Evolutionary conservation across 2,888 invertebrate genomes (phyloP), one percentile per base, ranked within the genome.

Genomic region (Azorinus chamasolen): DNA sequence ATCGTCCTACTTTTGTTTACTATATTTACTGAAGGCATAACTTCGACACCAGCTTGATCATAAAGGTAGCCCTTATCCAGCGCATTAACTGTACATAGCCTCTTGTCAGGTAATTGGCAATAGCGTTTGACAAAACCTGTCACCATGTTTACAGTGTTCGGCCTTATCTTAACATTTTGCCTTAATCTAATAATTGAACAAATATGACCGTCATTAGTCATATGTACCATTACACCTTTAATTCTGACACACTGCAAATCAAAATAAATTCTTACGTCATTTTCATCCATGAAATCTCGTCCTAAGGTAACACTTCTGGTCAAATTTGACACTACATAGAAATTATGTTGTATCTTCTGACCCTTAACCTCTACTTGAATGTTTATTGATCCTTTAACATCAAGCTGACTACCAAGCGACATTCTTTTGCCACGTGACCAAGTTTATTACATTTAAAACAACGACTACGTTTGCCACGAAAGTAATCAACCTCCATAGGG

Each of bases 221-320:
- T 20, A 10, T 61, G 54, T 0, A 70, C 55, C 27, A 61, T 61
- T 1, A 20, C 20, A 1, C 53, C 32, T 2, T 54, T 62, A n/a
- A 62, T 53, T 39, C 62, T 54, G n/a, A 70, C 10, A 3, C 41
- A 24, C 0, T 61, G 32, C 5, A 70, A 18, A 39, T 70, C 62
- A 46, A 70, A 70, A 12, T 45, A 45, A 45, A 45, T 16, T 27
- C 57, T 62, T 24, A 70, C 70, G 37, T 43, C 41, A 39, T 72
- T 65, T 59, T 20, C n/a, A 22, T 18, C 59, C 24, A 65, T 3
- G 41, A 43, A 65, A 54, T 72, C 65, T 10, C 16, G 22, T 37
- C 58, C 65, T n/a, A 64, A 22, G 16, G 64, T 64, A 24, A 72
- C 18, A 24, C 64, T 64, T 50, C 70, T 62, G 18, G 62, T 72